These are phyloP conservation scores for human DNA, from an alignment of 2,113 vertebrate genomes.

Conservation along the genomic window DNA sequence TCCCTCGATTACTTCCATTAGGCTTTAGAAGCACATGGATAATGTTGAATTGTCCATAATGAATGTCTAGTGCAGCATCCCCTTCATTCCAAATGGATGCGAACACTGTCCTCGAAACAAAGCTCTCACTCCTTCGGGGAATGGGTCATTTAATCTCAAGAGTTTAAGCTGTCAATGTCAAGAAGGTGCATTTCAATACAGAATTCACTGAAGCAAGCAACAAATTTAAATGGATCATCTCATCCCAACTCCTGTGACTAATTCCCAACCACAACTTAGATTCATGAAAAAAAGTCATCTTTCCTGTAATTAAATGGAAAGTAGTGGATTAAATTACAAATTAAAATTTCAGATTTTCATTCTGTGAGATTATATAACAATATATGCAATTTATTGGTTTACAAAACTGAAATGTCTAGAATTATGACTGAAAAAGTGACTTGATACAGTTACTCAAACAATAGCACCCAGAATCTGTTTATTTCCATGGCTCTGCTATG, in stretches of 20 bases:
- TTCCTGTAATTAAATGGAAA: slow-evolving; percentile 14
- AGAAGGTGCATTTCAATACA: background rate
- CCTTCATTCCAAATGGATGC: background rate
- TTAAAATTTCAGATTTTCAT: background rate
- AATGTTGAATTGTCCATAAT: background rate
- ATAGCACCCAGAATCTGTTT: background rate
- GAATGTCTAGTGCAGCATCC: background rate
- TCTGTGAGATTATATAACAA: background rate
- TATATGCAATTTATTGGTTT: background rate
- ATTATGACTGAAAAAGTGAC: background rate
- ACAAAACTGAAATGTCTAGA: background rate
- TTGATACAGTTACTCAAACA: background rate
- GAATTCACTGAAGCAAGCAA: background rate
- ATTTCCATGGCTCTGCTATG: background rate
- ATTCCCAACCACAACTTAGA: background rate
- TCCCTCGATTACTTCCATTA: background rate
- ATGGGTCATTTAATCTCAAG: background rate
- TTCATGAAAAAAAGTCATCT: background rate
- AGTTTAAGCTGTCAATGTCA: background rate
- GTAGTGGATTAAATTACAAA: background rate
- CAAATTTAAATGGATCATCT: slow-evolving; percentile 8
- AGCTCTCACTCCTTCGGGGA: background rate
- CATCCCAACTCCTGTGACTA: background rate
- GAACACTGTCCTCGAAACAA: background rate
- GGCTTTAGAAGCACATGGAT: background rate